Evolutionary conservation across 2,888 invertebrate genomes (phyloP), one percentile per base, ranked within the genome.

Genomic region (Andrena hattorfiana): DNA sequence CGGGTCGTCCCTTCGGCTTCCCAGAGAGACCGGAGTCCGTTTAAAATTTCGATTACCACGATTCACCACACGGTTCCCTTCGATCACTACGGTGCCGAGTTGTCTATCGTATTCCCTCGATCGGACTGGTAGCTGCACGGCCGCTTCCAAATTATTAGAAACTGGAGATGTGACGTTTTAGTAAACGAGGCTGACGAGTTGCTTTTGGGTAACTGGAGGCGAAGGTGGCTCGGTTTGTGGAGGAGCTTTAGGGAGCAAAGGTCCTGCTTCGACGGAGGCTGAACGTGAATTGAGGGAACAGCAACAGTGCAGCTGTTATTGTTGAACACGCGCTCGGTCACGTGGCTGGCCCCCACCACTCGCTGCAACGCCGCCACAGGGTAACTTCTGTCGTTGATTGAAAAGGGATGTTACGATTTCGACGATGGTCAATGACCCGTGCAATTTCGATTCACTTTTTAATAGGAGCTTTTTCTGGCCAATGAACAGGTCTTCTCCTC

Each of bases 301-400:
- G 86, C 87, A 86, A 82, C 85, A 81, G 84, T 82, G 85, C 86
- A 86, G 89, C 89, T 87, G 90, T 89, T 87, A 84, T 81, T 89
- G 88, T 83, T 83, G 88, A 90, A 89, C 92, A 92, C 91, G 91
- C 90, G 92, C 88, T 90, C 90, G 87, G 85, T 87, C 88, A 88
- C 87, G 87, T 88, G 87, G 90, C 75, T 62, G 20, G 10, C 67
- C 62, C 75, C 73, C 70, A 48, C 73, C 77, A 48, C 35, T 62
- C 3, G 28, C 30, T 30, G 8, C 66, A 10, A 35, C 48, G 23
- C 8, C 66, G 30, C n/a, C 60, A 10, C 6, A 2, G 48, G 10
- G 35, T n/a, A 42, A 56, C 42, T 69, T 69, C 42, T 54, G 42
- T 62, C 59, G 13, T 30, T 5, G 16, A 56, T 13, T 16, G 20